Evolutionary conservation across 1,140 invertebrate species (phyloP).

Genomic region (Samia ricini): DNA sequence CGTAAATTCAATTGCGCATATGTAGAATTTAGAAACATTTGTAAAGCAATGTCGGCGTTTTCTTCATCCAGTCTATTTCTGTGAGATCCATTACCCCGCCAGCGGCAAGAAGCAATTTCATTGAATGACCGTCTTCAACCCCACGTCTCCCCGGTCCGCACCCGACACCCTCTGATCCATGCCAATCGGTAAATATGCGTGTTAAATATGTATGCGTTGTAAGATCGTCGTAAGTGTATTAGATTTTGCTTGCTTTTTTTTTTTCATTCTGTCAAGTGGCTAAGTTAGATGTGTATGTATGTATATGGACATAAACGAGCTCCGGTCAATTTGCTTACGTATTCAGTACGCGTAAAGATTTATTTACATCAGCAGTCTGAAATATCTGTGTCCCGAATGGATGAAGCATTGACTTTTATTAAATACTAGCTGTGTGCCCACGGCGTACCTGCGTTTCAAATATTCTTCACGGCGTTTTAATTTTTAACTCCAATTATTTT

Average conservation of each 20-base stretch:
- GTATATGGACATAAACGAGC: constrained; percentile 33
- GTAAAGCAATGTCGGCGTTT: constrained; percentile 58
- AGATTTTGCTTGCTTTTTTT: constrained; percentile 72
- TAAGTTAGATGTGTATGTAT: constrained; percentile 29
- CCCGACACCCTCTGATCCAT: constrained; percentile 52
- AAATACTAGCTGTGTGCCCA: too few relatives aligned
- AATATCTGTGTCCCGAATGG: neutral
- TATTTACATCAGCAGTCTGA: constrained; percentile 18
- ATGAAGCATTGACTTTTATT: neutral
- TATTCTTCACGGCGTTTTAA: too few relatives aligned
- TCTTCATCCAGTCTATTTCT: constrained; percentile 77
- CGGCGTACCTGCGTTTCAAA: too few relatives aligned
- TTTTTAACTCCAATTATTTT: too few relatives aligned
- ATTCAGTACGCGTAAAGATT: constrained; percentile 28
- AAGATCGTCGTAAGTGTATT: constrained; percentile 75
- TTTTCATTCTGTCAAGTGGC: constrained; percentile 63
- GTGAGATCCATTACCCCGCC: constrained; percentile 77
- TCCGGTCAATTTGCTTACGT: constrained; percentile 35
- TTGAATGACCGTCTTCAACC: constrained; percentile 74
- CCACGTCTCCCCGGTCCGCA: constrained; percentile 24
- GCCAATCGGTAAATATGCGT: constrained; percentile 77
- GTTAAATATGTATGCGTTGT: constrained; percentile 76
- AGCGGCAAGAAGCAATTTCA: constrained; percentile 79
- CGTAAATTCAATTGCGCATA: neutral
- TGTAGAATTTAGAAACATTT: neutral